Percentiles rank a stretch among this genome's conserved stretches.
phyloP scores from a whole-genome alignment of 2,888 invertebrate species.

The Drosophila kanekoi region DNA sequence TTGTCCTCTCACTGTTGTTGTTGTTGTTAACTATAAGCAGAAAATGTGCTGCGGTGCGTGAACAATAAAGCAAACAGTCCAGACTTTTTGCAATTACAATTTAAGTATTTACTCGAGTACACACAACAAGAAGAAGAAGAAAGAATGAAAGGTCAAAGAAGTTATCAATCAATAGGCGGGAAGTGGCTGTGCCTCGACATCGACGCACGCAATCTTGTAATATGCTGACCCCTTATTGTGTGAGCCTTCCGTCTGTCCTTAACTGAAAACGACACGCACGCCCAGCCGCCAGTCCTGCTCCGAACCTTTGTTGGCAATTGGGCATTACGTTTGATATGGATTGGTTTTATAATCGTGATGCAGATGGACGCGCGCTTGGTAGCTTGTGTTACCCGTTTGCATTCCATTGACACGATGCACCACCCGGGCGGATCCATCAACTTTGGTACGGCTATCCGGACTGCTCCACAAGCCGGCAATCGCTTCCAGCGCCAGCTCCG shows the following conservation, averaged over 20 bases:
- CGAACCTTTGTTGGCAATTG: constrained; percentile 48
- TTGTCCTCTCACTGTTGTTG: constrained; percentile 36
- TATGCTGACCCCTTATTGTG: constrained; percentile 5
- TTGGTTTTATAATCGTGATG: constrained; percentile 82
- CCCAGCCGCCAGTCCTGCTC: constrained; percentile 79
- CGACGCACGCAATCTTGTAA: constrained; percentile 46
- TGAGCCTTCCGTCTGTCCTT: background rate
- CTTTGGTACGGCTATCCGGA: constrained; percentile 81
- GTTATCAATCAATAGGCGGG: constrained; percentile 40
- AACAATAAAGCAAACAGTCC: constrained; percentile 49
- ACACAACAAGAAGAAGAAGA: background rate
- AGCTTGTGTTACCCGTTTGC: constrained; percentile 83
- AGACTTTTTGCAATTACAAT: constrained; percentile 37
- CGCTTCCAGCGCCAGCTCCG: constrained; percentile 83
- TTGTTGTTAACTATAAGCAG: constrained; percentile 64
- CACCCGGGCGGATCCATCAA: constrained; percentile 83
- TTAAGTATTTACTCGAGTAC: constrained; percentile 20
- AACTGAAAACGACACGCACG: constrained; percentile 72
- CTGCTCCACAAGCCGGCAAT: constrained; percentile 84
- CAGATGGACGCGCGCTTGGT: constrained; percentile 82
- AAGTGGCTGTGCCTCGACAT: constrained; percentile 2
- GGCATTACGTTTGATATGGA: constrained; percentile 60
- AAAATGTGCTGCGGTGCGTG: constrained; percentile 51
- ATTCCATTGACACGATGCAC: constrained; percentile 77
- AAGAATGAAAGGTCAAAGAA: constrained; percentile 48